Conservation (phyloP, 2,888 invertebrate genomes). For the Cheilosia vernalis region DNA sequence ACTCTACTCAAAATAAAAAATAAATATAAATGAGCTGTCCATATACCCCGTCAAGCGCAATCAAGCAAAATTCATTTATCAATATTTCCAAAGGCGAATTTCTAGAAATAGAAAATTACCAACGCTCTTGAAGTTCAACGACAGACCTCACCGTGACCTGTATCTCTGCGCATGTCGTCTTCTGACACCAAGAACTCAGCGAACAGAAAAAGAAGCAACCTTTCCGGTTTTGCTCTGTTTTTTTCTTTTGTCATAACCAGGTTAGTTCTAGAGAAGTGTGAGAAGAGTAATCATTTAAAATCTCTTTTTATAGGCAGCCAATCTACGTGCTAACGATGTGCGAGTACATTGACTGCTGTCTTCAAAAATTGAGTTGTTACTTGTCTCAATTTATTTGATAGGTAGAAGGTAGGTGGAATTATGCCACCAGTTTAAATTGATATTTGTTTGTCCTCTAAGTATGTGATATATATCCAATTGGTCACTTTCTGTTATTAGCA, state of each 20-base stretch:
- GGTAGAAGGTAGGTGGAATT: no score
- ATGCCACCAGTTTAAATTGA: no score
- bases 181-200: neutral
- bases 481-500: no score
- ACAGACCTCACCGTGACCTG: slow-evolving; percentile 26
- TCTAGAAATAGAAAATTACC: neutral
- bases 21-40: no score
- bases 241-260: neutral
- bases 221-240: slow-evolving; percentile 20
- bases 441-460: no score
- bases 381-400: neutral
- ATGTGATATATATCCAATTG: no score
- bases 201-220: slow-evolving; percentile 18
- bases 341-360: slow-evolving; percentile 18
- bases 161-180: neutral
- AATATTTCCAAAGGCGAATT: neutral
- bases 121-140: slow-evolving; percentile 47
- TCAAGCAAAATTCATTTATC: neutral
- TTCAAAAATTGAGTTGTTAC: neutral
- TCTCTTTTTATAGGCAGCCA: neutral
- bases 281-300: neutral
- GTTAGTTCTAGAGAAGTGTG: slow-evolving; percentile 18
- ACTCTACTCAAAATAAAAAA: no score
- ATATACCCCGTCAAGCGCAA: no score
- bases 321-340: neutral